Conservation (phyloP, 2,888 invertebrate species). For the Drosophila anomalata region DNA sequence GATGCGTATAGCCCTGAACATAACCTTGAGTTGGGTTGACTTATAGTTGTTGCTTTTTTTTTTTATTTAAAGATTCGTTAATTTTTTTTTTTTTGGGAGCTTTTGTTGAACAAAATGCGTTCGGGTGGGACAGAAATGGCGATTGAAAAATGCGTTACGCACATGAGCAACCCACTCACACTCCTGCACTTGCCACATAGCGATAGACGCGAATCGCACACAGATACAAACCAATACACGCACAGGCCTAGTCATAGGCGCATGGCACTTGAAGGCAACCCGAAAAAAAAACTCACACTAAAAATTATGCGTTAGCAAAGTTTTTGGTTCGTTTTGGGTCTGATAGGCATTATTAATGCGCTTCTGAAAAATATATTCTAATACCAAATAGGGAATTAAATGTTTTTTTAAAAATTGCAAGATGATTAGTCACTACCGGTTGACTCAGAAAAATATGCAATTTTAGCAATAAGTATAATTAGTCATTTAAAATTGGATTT, state of each 20-base stretch:
- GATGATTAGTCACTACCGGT: too few relatives aligned
- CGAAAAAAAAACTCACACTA: constrained; percentile 2
- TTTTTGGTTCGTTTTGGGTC: constrained; percentile 42
- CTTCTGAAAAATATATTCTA: constrained; percentile 25
- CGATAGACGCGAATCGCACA: constrained; percentile 31
- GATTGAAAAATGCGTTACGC: constrained; percentile 70
- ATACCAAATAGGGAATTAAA: too few relatives aligned
- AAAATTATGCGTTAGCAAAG: constrained; percentile 53
- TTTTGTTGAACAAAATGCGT: constrained; percentile 65
- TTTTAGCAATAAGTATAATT: too few relatives aligned
- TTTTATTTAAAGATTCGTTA: constrained; percentile 76
- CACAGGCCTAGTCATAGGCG: constrained; percentile 50
- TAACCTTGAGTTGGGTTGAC: constrained; percentile 79
- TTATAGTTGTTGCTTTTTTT: constrained; percentile 40
- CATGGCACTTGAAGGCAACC: constrained; percentile 54
- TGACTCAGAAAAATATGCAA: too few relatives aligned
- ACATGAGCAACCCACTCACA: constrained; percentile 49
- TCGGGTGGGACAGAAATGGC: constrained; percentile 53
- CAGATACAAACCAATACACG: constrained; percentile 3
- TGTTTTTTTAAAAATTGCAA: too few relatives aligned
- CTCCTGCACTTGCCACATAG: constrained; percentile 4
- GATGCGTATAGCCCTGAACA: constrained; percentile 81
- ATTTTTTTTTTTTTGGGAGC: constrained; percentile 56
- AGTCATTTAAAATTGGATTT: too few relatives aligned
- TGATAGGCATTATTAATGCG: constrained; percentile 46